phyloP scores from a whole-genome alignment of 2,797 vertebrate species.

The Fringilla coelebs region DNA sequence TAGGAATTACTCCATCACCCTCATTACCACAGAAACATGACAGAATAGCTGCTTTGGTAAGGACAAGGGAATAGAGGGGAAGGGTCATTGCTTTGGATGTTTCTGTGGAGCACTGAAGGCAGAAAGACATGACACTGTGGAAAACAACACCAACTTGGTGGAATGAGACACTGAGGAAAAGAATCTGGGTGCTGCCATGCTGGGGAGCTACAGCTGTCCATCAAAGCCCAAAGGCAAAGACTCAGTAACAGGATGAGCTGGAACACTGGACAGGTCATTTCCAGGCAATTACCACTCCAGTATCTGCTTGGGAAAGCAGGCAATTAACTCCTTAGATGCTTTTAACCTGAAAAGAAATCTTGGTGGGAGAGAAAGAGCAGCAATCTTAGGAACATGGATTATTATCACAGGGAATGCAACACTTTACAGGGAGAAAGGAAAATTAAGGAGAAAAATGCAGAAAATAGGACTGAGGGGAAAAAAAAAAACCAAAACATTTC shows the following conservation, averaged over 20 bases:
- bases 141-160: not conserved
- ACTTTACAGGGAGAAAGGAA: not conserved
- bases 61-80: not conserved
- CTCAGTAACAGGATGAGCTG: not conserved
- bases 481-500: no score
- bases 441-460: not conserved
- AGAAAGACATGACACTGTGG: not conserved
- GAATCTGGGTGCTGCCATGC: not conserved
- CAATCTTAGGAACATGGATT: not conserved
- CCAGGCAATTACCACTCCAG: rapidly evolving
- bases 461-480: not conserved
- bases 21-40: not conserved
- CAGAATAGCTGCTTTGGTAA: not conserved
- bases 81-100: not conserved
- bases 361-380: not conserved
- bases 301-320: not conserved
- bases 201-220: not conserved
- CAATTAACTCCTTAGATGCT: not conserved
- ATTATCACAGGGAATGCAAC: rapidly evolving
- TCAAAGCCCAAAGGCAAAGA: not conserved
- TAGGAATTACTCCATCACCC: not conserved
- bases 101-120: not conserved
- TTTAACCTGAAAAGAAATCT: not conserved
- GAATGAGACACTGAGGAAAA: not conserved
- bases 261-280: not conserved